phyloP scores from a whole-genome alignment of 2,113 vertebrate genomes.

The Andinoacara biseriatus region DNA sequence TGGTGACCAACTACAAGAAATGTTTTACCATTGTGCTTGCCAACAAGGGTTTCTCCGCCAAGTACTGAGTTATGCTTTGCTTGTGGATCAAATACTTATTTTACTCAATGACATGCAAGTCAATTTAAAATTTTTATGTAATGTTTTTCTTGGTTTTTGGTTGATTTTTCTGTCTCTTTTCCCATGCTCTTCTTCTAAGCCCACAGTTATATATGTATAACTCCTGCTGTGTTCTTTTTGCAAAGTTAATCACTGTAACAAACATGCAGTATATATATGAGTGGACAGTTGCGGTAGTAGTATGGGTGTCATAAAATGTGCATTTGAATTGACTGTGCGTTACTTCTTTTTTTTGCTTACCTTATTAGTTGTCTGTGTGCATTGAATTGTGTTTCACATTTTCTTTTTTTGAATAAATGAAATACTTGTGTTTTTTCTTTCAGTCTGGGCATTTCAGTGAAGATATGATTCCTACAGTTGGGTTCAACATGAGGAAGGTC shows the following conservation, averaged over 20 bases:
- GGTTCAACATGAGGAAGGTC: conserved; percentile 90
- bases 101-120: too few species aligned
- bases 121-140: too few species aligned
- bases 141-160: too few species aligned
- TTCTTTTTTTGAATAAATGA: not conserved
- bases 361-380: not conserved
- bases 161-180: not conserved
- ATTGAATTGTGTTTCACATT: not conserved
- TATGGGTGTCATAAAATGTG: not conserved
- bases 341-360: too few species aligned
- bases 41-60: too few species aligned
- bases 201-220: not conserved
- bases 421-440: conserved; percentile 42
- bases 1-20: too few species aligned
- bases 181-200: not conserved
- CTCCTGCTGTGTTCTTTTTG: too few species aligned
- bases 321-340: not conserved
- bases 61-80: too few species aligned
- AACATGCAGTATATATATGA: not conserved
- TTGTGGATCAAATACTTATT: too few species aligned
- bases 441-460: conserved; percentile 89
- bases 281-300: not conserved
- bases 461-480: conserved; percentile 92
- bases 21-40: too few species aligned
- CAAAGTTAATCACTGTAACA: not conserved